A percentile compares a stretch with the other conserved stretches of the same genome.
Evolutionary conservation across 2,113 vertebrate genomes (phyloP).

Genomic region (Antechinus flavipes): DNA sequence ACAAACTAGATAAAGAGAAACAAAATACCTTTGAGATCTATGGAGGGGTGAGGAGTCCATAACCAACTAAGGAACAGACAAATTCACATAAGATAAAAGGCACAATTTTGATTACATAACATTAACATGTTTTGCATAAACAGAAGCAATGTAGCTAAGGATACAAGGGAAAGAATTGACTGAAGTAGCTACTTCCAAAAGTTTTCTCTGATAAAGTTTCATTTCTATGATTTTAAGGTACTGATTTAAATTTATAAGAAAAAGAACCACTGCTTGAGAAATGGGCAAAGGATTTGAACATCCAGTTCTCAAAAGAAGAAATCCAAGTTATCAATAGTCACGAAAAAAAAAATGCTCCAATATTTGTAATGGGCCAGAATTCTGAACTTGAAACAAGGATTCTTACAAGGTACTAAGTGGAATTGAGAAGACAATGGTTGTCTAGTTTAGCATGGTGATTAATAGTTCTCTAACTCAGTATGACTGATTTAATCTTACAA

Average conservation of each 20-base stretch:
- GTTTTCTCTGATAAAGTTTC: not conserved
- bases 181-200: not conserved
- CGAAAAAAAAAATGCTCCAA: not conserved
- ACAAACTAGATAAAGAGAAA: not conserved
- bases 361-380: no score
- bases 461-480: no score
- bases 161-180: not conserved
- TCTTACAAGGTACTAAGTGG: no score
- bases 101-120: not conserved
- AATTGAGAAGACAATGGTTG: no score
- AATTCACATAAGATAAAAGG: not conserved
- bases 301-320: not conserved
- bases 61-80: not conserved
- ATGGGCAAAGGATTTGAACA: not conserved
- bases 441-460: no score
- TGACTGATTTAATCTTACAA: no score
- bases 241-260: not conserved
- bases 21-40: not conserved
- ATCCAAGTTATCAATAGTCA: not conserved
- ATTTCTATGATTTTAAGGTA: not conserved
- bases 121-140: not conserved
- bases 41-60: not conserved
- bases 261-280: not conserved
- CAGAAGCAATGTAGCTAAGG: not conserved
- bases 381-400: no score